These are phyloP conservation scores for Calliopum simillimum DNA, from an alignment of 2,888 invertebrate genomes.

Conservation along the genomic window DNA sequence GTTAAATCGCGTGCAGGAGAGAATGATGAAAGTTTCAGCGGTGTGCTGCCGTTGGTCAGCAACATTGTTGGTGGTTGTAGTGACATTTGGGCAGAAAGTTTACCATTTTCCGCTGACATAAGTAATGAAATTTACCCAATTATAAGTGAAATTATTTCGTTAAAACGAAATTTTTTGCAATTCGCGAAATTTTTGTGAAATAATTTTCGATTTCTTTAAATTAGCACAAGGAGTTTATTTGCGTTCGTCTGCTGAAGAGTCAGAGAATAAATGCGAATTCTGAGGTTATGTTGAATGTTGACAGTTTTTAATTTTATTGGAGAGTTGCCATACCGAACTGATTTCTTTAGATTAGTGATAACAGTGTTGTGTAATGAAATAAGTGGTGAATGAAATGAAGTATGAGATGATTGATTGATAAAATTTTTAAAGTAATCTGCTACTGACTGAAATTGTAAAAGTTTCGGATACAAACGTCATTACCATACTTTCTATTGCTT, in stretches of 20 bases:
- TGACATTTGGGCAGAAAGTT: conserved; percentile 39
- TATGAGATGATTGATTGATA: no score
- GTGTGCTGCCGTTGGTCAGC: conserved; percentile 38
- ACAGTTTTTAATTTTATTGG: neutral
- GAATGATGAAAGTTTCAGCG: conserved; percentile 66
- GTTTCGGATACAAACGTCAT: no score
- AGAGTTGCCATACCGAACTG: no score
- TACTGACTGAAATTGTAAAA: no score
- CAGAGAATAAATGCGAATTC: neutral
- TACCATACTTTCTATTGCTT: no score
- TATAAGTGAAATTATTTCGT: neutral
- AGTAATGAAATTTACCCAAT: neutral
- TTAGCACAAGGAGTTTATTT: conserved; percentile 6
- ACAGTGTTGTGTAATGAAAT: no score
- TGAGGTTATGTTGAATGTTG: conserved; percentile 15
- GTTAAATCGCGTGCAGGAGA: conserved; percentile 72
- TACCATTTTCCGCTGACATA: conserved; percentile 39
- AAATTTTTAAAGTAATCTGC: no score
- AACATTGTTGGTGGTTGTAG: conserved; percentile 18
- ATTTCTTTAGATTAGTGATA: no score
- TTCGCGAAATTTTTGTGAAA: neutral
- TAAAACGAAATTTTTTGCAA: neutral
- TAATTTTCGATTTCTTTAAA: neutral
- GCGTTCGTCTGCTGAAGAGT: neutral
- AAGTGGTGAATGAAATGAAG: no score